These are phyloP conservation scores for Lasioglossum morio DNA, from an alignment of 2,888 invertebrate genomes.

Conservation along the genomic window DNA sequence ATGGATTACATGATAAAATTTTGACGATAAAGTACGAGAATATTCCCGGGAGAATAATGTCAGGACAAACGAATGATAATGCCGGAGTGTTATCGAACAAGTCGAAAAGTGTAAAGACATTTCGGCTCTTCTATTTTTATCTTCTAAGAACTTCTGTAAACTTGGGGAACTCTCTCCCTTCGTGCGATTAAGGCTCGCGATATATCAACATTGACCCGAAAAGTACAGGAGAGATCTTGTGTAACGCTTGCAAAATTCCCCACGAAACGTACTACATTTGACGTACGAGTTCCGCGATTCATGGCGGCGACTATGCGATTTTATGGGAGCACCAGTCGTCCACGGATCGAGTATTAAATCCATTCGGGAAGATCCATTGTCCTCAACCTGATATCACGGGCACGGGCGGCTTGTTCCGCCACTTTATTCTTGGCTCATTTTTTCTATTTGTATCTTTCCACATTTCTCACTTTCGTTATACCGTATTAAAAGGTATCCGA, in stretches of 20 bases:
- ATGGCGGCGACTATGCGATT: constrained; percentile 29
- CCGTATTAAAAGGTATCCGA: neutral
- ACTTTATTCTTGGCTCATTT: constrained; percentile 25
- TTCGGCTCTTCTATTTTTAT: constrained; percentile 11
- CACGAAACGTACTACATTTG: constrained; percentile 15
- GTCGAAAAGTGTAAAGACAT: neutral
- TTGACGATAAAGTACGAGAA: neutral
- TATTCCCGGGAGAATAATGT: neutral
- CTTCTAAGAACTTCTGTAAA: constrained; percentile 2
- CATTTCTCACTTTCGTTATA: neutral
- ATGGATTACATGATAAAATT: too few species aligned
- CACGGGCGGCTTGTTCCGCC: constrained; percentile 27
- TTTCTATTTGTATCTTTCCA: neutral
- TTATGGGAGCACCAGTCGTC: constrained; percentile 27
- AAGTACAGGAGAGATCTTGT: neutral
- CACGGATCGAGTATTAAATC: constrained; percentile 28
- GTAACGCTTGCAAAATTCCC: constrained; percentile 27
- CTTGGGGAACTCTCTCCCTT: neutral
- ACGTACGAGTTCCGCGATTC: constrained; percentile 22
- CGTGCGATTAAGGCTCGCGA: constrained; percentile 17
- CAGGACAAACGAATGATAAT: neutral
- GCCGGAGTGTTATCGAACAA: neutral
- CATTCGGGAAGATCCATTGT: constrained; percentile 41
- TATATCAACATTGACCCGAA: constrained; percentile 22
- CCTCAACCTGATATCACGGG: constrained; percentile 26